Conservation (phyloP, 1,140 invertebrate species). For the Pogonognathellus flavescens region DNA sequence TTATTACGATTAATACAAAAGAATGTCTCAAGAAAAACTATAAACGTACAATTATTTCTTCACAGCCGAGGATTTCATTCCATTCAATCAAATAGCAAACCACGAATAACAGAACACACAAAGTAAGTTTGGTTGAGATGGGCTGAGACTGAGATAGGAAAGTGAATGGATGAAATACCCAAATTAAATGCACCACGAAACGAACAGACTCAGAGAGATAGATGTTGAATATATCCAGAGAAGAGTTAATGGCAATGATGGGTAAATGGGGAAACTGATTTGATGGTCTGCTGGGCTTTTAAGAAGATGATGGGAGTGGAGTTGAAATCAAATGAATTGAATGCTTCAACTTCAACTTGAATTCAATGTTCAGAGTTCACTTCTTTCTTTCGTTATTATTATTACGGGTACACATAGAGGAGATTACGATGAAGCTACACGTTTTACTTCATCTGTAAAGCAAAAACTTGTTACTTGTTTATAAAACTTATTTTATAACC, state of each 20-base stretch:
- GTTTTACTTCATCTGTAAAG: background rate
- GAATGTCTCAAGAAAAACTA: constrained; percentile 17
- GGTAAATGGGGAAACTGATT: constrained; percentile 17
- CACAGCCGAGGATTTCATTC: constrained; percentile 13
- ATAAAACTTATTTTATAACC: background rate
- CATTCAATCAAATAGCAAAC: constrained; percentile 20
- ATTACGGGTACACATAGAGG: background rate
- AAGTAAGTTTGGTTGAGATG: background rate
- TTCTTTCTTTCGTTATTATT: background rate
- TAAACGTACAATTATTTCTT: constrained; percentile 18
- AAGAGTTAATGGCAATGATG: background rate
- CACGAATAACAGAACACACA: background rate
- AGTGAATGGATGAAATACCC: background rate
- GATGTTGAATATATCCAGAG: background rate
- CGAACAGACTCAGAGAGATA: background rate
- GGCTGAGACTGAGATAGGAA: background rate
- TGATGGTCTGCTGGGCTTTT: background rate
- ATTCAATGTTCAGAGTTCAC: constrained; percentile 27
- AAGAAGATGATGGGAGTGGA: background rate
- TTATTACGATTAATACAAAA: constrained; percentile 42
- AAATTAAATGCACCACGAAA: background rate
- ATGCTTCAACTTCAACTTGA: constrained; percentile 8
- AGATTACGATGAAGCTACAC: background rate
- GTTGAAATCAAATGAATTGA: constrained; percentile 24
- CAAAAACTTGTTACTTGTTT: constrained; percentile 3